phyloP scores from a whole-genome alignment of 1,140 invertebrate genomes.

The Oryctes rhinoceros region DNA sequence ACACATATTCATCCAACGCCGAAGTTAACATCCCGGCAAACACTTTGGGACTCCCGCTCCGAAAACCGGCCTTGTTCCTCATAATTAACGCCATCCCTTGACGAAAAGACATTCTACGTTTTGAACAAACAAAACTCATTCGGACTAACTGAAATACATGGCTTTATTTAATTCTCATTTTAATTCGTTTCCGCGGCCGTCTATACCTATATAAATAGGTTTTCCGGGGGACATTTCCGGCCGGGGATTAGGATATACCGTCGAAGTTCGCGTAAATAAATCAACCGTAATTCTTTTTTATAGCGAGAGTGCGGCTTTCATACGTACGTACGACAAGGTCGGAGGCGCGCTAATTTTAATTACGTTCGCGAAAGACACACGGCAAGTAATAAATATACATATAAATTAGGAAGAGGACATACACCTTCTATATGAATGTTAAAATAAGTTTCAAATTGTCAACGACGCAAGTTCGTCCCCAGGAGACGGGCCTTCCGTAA shows the following conservation, averaged over 20 bases:
- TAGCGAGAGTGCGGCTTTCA: background rate
- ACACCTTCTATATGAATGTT: constrained; percentile 61
- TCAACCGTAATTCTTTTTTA: constrained; percentile 46
- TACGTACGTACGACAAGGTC: constrained; percentile 19
- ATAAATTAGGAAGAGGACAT: constrained; percentile 55
- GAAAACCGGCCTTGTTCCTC: constrained; percentile 49
- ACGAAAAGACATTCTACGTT: constrained; percentile 50
- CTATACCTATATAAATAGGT: constrained; percentile 34
- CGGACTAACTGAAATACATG: constrained; percentile 49
- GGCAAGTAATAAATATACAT: constrained; percentile 59
- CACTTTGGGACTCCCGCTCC: constrained; percentile 42
- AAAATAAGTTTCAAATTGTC: constrained; percentile 64
- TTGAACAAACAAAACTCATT: constrained; percentile 44
- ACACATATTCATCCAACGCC: background rate
- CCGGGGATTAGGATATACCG: constrained; percentile 40
- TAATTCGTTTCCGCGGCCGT: constrained; percentile 48
- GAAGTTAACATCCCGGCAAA: constrained; percentile 12
- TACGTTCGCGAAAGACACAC: constrained; percentile 51
- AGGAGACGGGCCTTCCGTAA: constrained; percentile 40
- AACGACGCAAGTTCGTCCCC: constrained; percentile 59
- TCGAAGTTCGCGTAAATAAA: constrained; percentile 46
- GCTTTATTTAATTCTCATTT: constrained; percentile 52
- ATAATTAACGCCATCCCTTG: constrained; percentile 52
- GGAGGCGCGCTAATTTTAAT: constrained; percentile 41
- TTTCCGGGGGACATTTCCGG: constrained; percentile 44